Base-by-base conservation (phyloP, 2,797 vertebrate species). In the Peromyscus nudipes region DNA sequence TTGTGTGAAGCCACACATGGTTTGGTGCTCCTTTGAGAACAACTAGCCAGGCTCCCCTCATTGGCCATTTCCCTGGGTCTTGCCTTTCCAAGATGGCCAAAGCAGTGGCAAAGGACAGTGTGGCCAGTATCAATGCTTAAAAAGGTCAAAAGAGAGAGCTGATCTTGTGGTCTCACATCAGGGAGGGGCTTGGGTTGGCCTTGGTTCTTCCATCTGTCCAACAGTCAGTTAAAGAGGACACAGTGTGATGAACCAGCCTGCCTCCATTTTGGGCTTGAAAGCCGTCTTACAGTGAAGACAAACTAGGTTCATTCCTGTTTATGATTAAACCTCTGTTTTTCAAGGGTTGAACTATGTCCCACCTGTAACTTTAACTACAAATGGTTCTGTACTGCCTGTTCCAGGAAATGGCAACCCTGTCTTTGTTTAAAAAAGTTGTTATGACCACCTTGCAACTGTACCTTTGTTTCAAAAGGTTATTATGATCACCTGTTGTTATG, bases 1-100 rank as follows among this genome's bases (percentile, higher is more conserved):
- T 23, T 25, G 31, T 27, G 8, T n/a, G 17, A 7, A 89, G n/a
- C 55, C 16, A 1, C 17, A 2, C 69, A 19, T 0, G 0, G n/a
- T 52, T 64, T 9, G 31, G 52, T 1, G 0, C 31, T 71, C 49
- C 34, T 43, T 8, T 82, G 67, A 52, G 4, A 52, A 43, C 14
- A 31, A 49, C 79, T 40, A 6, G 52, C 57, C 29, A 60, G 34
- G 19, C 8, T 52, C 1, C n/a, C 25, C 60, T 90, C 46, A 73
- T 57, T n/a, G 6, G 34, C 14, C 0, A 0, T 19, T 6, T 86
- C n/a, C 77, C 27, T 8, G 1, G 11, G 9, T 4, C 16, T 40
- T 6, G 4, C 14, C 27, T 19, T 10, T 60, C 19, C 12, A 52
- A 82, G 60, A 27, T 8, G 64, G 40, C 71, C 4, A 3, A 65